Conservation (phyloP, 2,888 invertebrate species). For the Helicoverpa assulta region DNA sequence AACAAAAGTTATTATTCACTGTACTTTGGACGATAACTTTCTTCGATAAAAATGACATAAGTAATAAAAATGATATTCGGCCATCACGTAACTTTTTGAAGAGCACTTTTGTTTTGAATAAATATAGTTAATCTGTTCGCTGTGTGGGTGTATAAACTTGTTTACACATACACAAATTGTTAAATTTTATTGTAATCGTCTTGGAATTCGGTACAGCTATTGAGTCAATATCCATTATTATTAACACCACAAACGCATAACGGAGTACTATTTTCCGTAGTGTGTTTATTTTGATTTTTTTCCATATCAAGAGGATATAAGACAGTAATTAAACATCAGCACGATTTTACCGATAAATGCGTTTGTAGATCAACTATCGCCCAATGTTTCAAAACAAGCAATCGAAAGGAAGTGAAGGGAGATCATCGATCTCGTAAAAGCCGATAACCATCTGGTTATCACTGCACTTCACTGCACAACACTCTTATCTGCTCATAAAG, state of each 20-base stretch:
- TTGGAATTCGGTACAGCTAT: slow-evolving; percentile 49
- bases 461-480: background rate
- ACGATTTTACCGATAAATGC: no score
- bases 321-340: no score
- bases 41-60: slow-evolving; percentile 61
- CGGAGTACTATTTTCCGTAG: no score
- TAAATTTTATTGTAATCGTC: slow-evolving; percentile 42
- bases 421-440: background rate
- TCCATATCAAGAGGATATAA: no score
- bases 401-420: background rate
- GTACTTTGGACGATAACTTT: slow-evolving; percentile 50
- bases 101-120: slow-evolving; percentile 58
- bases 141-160: slow-evolving; percentile 41
- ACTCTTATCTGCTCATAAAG: background rate
- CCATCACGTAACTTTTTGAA: slow-evolving; percentile 63
- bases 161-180: slow-evolving; percentile 19
- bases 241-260: slow-evolving; percentile 16
- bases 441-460: background rate
- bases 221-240: slow-evolving; percentile 51
- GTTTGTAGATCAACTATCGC: no score
- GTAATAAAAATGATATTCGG: slow-evolving; percentile 58
- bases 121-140: slow-evolving; percentile 57
- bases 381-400: no score
- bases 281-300: no score
- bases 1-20: slow-evolving; percentile 14